These are phyloP conservation scores for Caracal caracal DNA, from an alignment of 2,113 vertebrate genomes.

Conservation along the genomic window DNA sequence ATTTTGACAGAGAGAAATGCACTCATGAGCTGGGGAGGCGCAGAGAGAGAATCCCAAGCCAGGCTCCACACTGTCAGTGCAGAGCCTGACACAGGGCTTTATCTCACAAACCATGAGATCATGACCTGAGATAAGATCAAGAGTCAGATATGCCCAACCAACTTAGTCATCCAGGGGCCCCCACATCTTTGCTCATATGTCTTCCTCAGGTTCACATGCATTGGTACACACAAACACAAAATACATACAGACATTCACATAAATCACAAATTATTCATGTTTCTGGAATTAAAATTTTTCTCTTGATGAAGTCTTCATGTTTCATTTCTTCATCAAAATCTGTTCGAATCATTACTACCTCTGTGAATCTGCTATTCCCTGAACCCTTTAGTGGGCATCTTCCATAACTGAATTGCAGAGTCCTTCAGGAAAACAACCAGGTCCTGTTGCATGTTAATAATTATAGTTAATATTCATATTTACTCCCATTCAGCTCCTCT, in stretches of 20 bases:
- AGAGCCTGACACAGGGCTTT: too few species aligned
- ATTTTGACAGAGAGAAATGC: too few species aligned
- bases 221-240: background rate
- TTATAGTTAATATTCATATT: slow-evolving; percentile 14
- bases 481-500: background rate
- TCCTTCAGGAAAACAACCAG: background rate
- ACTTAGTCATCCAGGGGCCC: too few species aligned
- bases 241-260: background rate
- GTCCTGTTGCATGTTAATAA: slow-evolving; percentile 23
- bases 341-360: background rate
- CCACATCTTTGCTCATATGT: background rate
- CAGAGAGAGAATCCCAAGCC: too few species aligned
- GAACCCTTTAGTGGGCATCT: background rate
- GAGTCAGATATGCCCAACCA: too few species aligned
- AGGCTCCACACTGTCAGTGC: too few species aligned
- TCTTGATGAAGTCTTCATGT: slow-evolving; percentile 15
- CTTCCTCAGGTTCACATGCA: background rate
- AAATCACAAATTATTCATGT: background rate
- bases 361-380: background rate
- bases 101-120: too few species aligned
- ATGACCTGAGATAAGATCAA: too few species aligned
- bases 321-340: background rate
- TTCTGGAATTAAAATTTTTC: background rate
- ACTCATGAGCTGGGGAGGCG: too few species aligned
- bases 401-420: background rate